Evolutionary conservation across 1,140 invertebrate genomes (phyloP).

Genomic region (Mylabris phalerata): DNA sequence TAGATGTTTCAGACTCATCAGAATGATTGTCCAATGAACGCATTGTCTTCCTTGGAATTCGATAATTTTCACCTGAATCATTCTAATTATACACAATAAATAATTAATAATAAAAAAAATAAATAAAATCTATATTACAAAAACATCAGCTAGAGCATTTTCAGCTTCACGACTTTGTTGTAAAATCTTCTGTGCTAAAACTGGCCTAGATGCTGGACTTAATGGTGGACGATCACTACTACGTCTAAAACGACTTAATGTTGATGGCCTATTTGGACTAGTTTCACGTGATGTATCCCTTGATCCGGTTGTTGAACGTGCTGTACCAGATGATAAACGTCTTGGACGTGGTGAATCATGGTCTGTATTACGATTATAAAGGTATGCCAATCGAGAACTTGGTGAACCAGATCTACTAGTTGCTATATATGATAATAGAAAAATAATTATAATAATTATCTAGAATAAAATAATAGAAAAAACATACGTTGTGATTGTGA

Average conservation of each 20-base stretch:
- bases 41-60: conserved; percentile 31
- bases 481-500: conserved; percentile 87
- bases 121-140: conserved; percentile 45
- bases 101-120: background rate
- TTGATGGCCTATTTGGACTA: conserved; percentile 49
- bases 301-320: conserved; percentile 56
- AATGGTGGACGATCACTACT: conserved; percentile 47
- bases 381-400: conserved; percentile 64
- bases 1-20: conserved; percentile 90
- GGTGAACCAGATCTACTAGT: conserved; percentile 74
- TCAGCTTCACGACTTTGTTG: conserved; percentile 87
- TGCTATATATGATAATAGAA: conserved; percentile 45
- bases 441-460: conserved; percentile 1
- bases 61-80: conserved; percentile 26
- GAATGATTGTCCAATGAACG: conserved; percentile 40
- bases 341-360: conserved; percentile 37
- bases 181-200: conserved; percentile 74
- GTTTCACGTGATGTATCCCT: conserved; percentile 63
- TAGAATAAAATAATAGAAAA: conserved; percentile 5
- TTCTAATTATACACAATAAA: conserved; percentile 14
- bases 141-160: conserved; percentile 67
- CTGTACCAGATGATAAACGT: conserved; percentile 58
- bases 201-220: conserved; percentile 50
- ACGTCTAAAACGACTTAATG: conserved; percentile 38
- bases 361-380: conserved; percentile 53